phyloP scores from a whole-genome alignment of 2,888 invertebrate genomes.

The Watsonalla cultraria region DNA sequence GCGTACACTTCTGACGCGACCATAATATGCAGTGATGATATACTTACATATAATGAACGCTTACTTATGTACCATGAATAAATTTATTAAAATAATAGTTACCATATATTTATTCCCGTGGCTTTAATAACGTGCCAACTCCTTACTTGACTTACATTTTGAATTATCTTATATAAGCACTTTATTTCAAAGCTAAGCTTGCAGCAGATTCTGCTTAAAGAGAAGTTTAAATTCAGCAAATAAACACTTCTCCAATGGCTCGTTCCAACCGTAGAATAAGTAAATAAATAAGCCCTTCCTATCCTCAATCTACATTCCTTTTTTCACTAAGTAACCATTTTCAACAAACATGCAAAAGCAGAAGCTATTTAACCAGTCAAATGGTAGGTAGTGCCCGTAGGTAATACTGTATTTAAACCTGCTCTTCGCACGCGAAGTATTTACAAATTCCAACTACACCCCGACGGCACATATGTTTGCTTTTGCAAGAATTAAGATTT shows the following conservation, averaged over 20 bases:
- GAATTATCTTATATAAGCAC: too few relatives aligned
- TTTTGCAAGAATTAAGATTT: constrained; percentile 1
- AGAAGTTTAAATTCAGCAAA: constrained; percentile 1
- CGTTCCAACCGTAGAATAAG: neutral
- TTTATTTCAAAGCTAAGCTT: too few relatives aligned
- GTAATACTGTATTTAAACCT: constrained; percentile 2
- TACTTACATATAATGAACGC: neutral
- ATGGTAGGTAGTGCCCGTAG: constrained; percentile 1
- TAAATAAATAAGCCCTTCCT: neutral
- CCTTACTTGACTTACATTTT: too few relatives aligned
- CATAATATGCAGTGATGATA: too few relatives aligned
- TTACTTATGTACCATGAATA: neutral
- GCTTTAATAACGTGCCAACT: neutral
- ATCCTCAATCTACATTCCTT: constrained; percentile 3
- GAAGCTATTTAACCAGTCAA: constrained; percentile 3
- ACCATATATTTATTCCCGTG: neutral
- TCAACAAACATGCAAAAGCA: constrained; percentile 3
- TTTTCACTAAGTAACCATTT: constrained; percentile 3
- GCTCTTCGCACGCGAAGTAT: constrained; percentile 4
- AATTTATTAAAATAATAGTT: neutral
- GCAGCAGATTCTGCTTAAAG: neutral
- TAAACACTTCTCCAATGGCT: neutral
- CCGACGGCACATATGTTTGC: constrained; percentile 1
- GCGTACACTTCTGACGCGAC: too few relatives aligned
- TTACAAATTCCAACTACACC: constrained; percentile 2